Conservation (phyloP, 2,888 invertebrate species). For the Oligia strigilis region DNA sequence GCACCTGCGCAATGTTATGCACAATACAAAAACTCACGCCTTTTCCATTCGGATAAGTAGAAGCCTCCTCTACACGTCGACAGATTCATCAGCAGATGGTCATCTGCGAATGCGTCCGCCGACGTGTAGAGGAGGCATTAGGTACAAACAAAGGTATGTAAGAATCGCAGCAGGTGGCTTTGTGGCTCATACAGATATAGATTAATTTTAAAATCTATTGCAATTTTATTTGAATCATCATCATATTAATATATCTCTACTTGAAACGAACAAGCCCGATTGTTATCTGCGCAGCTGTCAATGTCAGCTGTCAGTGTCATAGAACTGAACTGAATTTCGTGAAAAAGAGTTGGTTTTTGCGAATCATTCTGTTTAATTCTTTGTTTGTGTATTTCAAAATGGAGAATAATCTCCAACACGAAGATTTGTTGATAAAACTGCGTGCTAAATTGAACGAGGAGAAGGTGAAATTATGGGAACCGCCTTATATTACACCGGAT, state of each 20-base stretch:
- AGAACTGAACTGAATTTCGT: constrained; percentile 16
- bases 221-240: not conserved
- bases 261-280: constrained; percentile 6
- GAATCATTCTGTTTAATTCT: constrained; percentile 67
- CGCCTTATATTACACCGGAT: constrained; percentile 91
- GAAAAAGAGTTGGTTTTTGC: constrained; percentile 63
- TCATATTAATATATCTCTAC: not conserved
- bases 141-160: not conserved
- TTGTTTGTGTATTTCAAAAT: constrained; percentile 64
- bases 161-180: not conserved
- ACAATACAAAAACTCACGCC: not conserved
- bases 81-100: no score
- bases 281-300: constrained; percentile 7
- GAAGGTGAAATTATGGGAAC: constrained; percentile 94
- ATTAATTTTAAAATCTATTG: not conserved
- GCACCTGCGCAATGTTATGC: no score
- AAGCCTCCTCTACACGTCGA: no score
- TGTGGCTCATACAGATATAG: not conserved
- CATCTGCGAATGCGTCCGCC: no score
- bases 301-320: not conserved
- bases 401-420: constrained; percentile 86
- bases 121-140: no score
- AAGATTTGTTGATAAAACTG: constrained; percentile 92
- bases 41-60: no score
- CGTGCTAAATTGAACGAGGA: constrained; percentile 92